Evolutionary conservation across 2,113 vertebrate genomes (phyloP).

Genomic region (Loxodonta africana): DNA sequence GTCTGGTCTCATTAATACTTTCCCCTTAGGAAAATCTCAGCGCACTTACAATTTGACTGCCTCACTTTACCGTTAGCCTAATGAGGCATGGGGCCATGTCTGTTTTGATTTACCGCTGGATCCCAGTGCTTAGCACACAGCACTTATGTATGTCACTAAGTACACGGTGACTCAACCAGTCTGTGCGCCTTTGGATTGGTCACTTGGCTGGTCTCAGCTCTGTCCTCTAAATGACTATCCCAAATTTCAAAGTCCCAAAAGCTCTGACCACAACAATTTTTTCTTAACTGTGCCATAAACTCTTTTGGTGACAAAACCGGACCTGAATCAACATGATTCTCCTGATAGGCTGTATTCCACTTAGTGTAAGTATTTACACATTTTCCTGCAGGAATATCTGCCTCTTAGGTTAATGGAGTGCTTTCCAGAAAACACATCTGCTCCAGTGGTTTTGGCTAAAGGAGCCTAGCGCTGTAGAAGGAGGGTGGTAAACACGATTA

Average conservation of each 20-base stretch:
- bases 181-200: not conserved
- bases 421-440: not conserved
- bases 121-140: not conserved
- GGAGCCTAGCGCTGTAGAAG: not conserved
- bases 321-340: not conserved
- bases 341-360: not conserved
- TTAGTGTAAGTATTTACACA: slow-evolving; percentile 58
- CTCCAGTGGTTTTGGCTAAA: not conserved
- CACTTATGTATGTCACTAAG: not conserved
- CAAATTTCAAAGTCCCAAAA: not conserved
- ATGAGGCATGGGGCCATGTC: not conserved
- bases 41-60: not conserved
- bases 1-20: not conserved
- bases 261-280: not conserved
- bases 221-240: not conserved
- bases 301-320: not conserved
- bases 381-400: not conserved
- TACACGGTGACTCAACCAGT: fast-evolving
- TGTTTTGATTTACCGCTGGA: not conserved
- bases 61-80: not conserved
- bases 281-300: not conserved
- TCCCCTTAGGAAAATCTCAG: not conserved
- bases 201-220: not conserved
- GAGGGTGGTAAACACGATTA: not conserved
- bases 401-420: not conserved